Percentiles rank a stretch among this genome's conserved stretches.
Conservation (phyloP, 2,888 invertebrate species). For the Chloroclystis v-ata region DNA sequence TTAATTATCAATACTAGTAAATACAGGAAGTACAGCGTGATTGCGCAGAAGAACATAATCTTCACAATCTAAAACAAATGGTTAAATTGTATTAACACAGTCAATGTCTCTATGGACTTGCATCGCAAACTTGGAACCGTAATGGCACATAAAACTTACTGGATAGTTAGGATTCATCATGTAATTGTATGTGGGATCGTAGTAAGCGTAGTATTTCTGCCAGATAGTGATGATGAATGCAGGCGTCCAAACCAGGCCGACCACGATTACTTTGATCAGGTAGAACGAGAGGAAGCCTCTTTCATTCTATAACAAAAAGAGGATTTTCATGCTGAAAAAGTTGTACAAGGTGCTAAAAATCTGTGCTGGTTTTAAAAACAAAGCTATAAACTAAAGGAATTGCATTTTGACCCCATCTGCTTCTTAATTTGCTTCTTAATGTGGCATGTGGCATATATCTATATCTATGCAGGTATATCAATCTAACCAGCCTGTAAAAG, state of each 20-base stretch:
- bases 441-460: too few species aligned
- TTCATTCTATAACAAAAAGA: conserved; percentile 83
- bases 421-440: too few species aligned
- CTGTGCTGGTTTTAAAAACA: background rate
- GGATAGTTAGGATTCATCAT: conserved; percentile 89
- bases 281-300: conserved; percentile 91
- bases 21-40: conserved; percentile 91
- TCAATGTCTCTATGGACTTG: too few species aligned
- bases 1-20: conserved; percentile 88
- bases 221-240: conserved; percentile 91
- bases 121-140: too few species aligned
- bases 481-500: too few species aligned
- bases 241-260: conserved; percentile 91
- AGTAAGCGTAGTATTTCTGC: conserved; percentile 92
- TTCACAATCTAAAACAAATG: conserved; percentile 85
- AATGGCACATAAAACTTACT: too few species aligned
- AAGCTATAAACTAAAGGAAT: too few species aligned
- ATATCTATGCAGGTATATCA: too few species aligned
- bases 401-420: too few species aligned
- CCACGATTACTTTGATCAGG: conserved; percentile 91
- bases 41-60: conserved; percentile 91
- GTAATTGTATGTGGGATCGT: conserved; percentile 96
- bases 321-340: background rate
- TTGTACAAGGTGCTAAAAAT: background rate
- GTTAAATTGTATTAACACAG: too few species aligned